Evolutionary conservation across 2,888 invertebrate species (phyloP).

Genomic region (Nephrotoma flavescens): DNA sequence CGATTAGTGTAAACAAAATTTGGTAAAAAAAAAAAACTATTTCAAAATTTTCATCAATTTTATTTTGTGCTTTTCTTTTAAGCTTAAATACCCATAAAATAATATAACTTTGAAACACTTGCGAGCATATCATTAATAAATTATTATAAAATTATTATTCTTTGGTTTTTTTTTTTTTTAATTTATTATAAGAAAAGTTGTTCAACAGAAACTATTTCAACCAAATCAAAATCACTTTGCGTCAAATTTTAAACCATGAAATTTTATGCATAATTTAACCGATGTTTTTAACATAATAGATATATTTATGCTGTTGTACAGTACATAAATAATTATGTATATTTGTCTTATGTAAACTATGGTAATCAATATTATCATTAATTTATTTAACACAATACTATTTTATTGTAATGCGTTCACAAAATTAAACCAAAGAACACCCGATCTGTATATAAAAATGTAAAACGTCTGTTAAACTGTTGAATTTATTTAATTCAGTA

Average conservation of each 20-base stretch:
- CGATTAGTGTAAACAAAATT: background rate
- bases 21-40: background rate
- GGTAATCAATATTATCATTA: background rate
- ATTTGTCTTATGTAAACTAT: background rate
- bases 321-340: background rate
- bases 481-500: background rate
- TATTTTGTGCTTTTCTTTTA: background rate
- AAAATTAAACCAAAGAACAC: too few species aligned
- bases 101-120: background rate
- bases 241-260: background rate
- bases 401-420: background rate
- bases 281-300: background rate
- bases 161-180: background rate
- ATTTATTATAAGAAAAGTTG: background rate
- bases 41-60: background rate
- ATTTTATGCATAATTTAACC: background rate
- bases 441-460: too few species aligned
- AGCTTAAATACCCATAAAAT: background rate
- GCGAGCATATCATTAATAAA: background rate
- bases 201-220: background rate
- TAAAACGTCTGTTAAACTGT: too few species aligned
- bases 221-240: background rate
- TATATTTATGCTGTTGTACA: background rate
- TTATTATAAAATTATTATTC: background rate
- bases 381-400: background rate